Evolutionary conservation across 2,797 vertebrate species (phyloP).

Genomic region (Xiphorhynchus erythropygius): DNA sequence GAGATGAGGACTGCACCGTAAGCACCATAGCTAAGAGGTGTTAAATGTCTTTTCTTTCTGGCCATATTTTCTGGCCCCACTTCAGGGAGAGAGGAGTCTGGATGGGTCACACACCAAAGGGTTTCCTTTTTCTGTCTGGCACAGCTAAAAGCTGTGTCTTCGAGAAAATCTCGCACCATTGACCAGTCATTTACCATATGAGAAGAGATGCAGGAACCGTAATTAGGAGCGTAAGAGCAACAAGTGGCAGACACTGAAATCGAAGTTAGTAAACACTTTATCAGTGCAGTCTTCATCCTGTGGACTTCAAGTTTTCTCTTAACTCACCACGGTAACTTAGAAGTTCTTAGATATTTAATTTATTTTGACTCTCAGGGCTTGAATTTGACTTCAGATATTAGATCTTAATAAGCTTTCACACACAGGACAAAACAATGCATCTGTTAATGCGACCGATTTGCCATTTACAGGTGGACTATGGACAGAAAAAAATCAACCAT

Average conservation of each 20-base stretch:
- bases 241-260: not conserved
- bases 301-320: not conserved
- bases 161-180: not conserved
- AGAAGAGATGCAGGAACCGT: not conserved
- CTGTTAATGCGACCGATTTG: not conserved
- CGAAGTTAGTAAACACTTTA: not conserved
- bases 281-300: not conserved
- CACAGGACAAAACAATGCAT: not conserved
- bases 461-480: not conserved
- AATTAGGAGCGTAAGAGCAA: not conserved
- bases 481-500: not conserved
- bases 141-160: not conserved
- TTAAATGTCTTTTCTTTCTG: not conserved
- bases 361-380: not conserved
- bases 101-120: not conserved
- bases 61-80: not conserved
- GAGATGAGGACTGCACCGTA: not conserved
- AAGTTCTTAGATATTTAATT: not conserved
- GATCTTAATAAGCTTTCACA: constrained; percentile 35
- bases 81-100: not conserved
- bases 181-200: not conserved
- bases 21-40: not conserved
- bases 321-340: not conserved
- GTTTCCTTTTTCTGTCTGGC: not conserved
- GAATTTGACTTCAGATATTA: not conserved